Percentiles rank a stretch among this genome's conserved stretches.
Evolutionary conservation across 2,113 vertebrate species (phyloP).

Genomic region (Cathartes aura): DNA sequence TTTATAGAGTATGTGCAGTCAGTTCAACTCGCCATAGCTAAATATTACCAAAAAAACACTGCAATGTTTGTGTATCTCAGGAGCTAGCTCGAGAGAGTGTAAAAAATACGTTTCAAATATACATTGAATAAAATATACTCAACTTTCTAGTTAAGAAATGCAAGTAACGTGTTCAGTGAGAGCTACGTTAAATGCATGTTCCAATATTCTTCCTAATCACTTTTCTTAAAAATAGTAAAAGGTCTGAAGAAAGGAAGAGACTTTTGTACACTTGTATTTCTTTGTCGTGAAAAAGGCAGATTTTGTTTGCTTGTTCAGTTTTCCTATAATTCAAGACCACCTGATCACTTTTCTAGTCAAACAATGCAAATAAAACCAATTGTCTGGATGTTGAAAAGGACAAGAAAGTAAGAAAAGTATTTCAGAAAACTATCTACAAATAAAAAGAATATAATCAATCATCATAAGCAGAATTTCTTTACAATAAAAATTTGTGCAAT

Average conservation of each 20-base stretch:
- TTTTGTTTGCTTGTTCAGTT: neutral
- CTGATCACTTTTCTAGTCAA: neutral
- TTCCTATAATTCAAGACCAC: neutral
- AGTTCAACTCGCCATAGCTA: neutral
- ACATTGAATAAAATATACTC: neutral
- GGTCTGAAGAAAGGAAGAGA: neutral
- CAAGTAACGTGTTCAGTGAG: neutral
- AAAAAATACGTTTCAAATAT: neutral
- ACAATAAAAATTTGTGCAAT: neutral
- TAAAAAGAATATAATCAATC: neutral
- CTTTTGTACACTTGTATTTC: neutral
- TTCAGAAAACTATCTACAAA: neutral
- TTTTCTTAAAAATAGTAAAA: neutral
- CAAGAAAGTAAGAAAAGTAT: neutral
- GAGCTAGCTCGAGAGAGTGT: neutral
- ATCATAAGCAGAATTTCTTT: neutral
- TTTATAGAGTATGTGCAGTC: neutral
- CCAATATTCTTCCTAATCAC: neutral
- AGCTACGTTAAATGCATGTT: neutral
- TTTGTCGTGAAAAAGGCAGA: neutral
- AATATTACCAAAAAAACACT: neutral
- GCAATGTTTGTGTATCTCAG: neutral
- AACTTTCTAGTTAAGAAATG: neutral
- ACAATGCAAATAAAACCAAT: neutral
- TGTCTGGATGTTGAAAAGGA: neutral